Evolutionary conservation across 53 echinoderm and acorn worm genomes (phyloP), one percentile per base, ranked within the genome.

Genomic region (Apostichopus leukothele): DNA sequence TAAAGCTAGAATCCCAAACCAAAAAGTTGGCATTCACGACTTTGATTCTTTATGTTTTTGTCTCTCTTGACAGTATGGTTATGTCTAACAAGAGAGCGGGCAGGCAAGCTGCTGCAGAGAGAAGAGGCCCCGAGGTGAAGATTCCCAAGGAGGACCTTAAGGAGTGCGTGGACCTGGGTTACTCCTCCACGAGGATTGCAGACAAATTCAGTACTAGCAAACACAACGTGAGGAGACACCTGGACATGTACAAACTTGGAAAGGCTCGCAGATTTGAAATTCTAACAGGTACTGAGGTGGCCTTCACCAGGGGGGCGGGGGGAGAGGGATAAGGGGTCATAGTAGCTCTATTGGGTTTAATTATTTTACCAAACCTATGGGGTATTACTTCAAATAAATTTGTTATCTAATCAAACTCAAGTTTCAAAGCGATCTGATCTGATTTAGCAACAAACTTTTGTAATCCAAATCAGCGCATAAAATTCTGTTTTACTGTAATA

Each of bases 201-300:
- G 22, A 81, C 19, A 81, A 81, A 81, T 81, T 81, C 59, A 25
- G 23, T 6, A 81, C 81, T 19, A 54, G 22, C 81, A 81, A 81
- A 12, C 21, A 59, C 55, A 81, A 81, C 18, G 81, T 81, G 55
- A 57, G 81, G 55, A 81, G 55, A 20, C 59, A 81, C 16, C 55
- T 81, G 53, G 9, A 59, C 11, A 21, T 19, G 59, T 81, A 81
- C 81, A 81, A 81, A 81, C 81, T 81, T n/a, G 81, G 81, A 13
- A 81, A 81, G 10, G 54, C 81, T 4, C 22, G 81, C 22, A 81
- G 81, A 81, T 81, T 81, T 81, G 81, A 81, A 23, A 81, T 57
- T 10, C 54, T 81, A 12, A 57, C 81, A 71, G 71, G 71, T 71
- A 71, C 20, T 39, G 18, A 19, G 18, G 13, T 71, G 71, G 14